Percentiles rank a stretch among this genome's conserved stretches.
Conservation (phyloP, 2,113 vertebrate genomes). For the pig (Sus scrofa) region DNA sequence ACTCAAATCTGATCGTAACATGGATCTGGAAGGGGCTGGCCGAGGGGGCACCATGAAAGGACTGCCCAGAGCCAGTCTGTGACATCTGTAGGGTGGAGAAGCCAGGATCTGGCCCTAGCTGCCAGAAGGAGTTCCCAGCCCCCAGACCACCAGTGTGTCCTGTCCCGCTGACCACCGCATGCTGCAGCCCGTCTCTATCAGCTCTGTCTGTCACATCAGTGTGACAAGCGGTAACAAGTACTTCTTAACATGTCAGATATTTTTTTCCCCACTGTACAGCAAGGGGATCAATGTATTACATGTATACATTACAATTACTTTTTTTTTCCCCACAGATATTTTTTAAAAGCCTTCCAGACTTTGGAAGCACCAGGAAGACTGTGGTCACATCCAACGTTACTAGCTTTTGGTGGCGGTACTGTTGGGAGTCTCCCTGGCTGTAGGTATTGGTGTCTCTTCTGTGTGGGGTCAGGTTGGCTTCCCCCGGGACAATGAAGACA, state of each 20-base stretch:
- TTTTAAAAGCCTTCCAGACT: neutral
- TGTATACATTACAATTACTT: too few species aligned
- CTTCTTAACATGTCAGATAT: neutral
- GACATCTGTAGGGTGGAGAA: neutral
- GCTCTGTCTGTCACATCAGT: neutral
- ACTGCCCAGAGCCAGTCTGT: neutral
- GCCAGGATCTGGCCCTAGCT: neutral
- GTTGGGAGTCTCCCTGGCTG: neutral
- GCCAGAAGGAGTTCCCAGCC: too few species aligned
- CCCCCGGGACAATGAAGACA: neutral
- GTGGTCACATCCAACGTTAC: neutral
- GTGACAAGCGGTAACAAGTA: neutral
- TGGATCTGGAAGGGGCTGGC: accelerated
- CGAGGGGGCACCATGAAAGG: accelerated
- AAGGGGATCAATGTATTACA: too few species aligned
- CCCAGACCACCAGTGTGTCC: neutral
- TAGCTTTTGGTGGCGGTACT: neutral
- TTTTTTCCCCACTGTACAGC: too few species aligned
- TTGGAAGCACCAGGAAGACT: neutral
- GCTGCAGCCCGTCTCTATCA: neutral
- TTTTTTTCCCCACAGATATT: too few species aligned
- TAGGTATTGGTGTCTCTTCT: neutral
- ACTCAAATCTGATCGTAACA: too few species aligned
- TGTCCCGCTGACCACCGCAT: accelerated
- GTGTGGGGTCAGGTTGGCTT: neutral